Base-by-base conservation (phyloP, 2,797 vertebrate genomes). In the Sebastes trivittatus region DNA sequence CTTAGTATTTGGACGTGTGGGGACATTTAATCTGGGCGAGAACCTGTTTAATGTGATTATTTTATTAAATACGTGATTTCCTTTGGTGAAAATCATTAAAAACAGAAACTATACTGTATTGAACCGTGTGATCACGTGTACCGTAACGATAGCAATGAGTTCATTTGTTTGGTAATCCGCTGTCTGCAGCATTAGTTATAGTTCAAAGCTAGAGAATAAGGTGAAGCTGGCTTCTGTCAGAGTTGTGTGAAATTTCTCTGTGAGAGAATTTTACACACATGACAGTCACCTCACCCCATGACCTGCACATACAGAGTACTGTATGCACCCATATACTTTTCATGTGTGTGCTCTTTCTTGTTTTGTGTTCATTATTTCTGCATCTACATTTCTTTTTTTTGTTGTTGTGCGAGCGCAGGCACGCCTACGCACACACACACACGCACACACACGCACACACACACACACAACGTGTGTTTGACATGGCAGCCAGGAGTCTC, bases 401-500 rank as follows among this genome's bases (percentile, higher is more conserved):
- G 68, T 72, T 78, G 67, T 84, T 80, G 71, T 74, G 80, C 2
- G 5, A 69, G 58, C 27, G 16, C 11, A 8, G 29, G 64, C 74
- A 59, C 58, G 6, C 78, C 70, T 82, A 22, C 77, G 46, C 77
- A 56, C 32, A 38, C 72, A 23, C 27, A 11, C 69, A 3, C 58
- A 5, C 64, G 25, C 22, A 72, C 58, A 56, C 78, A 27, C 84
- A 11, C 77, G 7, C 78, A 36, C 46, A 61, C 77, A 36, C 32
- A 34, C 58, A 34, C 58, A 65, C 58, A 87, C 77, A 85, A 54
- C 87, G 68, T 87, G 86, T 85, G 72, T 94, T 93, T 93, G 92
- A 93, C 91, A 91, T 83, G 25, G 92, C 90, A 93, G 94, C 92
- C 93, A 94, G 92, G 87, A 90, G 92, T 93, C 93, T 95, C 94